Evolutionary conservation across 2,113 vertebrate genomes (phyloP).

Genomic region (Megaceryle maxima): DNA sequence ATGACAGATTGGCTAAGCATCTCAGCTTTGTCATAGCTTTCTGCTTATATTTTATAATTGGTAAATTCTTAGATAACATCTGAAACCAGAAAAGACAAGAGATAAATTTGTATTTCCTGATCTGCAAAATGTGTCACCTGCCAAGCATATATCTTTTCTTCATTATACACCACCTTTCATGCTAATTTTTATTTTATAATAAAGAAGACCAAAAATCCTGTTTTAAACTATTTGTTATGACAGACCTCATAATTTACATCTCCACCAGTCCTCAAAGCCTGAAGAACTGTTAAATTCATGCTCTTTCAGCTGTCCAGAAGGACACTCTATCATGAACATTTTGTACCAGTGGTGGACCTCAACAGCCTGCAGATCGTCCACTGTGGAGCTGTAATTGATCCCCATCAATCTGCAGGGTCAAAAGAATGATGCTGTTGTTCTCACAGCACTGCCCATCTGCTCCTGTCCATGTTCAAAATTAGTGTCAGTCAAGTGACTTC

Average conservation of each 20-base stretch:
- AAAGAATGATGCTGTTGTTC: not conserved
- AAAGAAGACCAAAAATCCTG: not conserved
- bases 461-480: not conserved
- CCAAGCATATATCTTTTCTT: not conserved
- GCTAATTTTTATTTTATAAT: not conserved
- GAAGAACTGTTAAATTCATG: constrained; percentile 94
- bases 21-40: not conserved
- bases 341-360: constrained; percentile 96
- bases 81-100: not conserved
- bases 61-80: not conserved
- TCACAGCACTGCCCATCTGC: not conserved
- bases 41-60: not conserved
- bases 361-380: constrained; percentile 88
- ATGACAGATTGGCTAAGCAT: not conserved
- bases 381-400: constrained; percentile 79
- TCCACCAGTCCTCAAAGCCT: constrained; percentile 81
- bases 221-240: too few relatives aligned
- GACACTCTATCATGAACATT: constrained; percentile 92
- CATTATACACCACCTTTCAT: not conserved
- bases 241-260: too few relatives aligned
- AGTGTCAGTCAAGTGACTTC: not conserved
- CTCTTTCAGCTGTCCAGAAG: constrained; percentile 89
- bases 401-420: constrained; percentile 72
- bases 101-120: not conserved
- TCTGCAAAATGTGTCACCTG: not conserved